Percentiles rank a stretch among this genome's conserved stretches.
Evolutionary conservation across 2,888 invertebrate species (phyloP).

Genomic region (Myopa tessellatipennis): DNA sequence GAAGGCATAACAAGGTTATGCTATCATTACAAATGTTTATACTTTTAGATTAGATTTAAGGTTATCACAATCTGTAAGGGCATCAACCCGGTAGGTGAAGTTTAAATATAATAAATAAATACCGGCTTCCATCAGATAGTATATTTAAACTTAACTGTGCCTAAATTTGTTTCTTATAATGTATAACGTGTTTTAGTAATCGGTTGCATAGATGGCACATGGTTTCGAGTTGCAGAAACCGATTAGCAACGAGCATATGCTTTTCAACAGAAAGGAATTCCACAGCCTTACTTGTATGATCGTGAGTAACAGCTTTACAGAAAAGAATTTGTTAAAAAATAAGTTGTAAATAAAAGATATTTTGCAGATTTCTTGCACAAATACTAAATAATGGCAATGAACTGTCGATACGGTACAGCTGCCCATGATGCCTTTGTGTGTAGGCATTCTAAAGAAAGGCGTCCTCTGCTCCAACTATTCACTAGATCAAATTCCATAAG

Average conservation of each 20-base stretch:
- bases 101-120: too few relatives aligned
- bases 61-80: too few relatives aligned
- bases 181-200: slow-evolving; percentile 17
- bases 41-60: too few relatives aligned
- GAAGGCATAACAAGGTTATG: too few relatives aligned
- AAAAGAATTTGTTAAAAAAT: background rate
- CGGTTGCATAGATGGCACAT: slow-evolving; percentile 35
- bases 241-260: slow-evolving; percentile 25
- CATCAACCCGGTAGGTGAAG: too few relatives aligned
- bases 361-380: slow-evolving; percentile 32
- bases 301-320: background rate
- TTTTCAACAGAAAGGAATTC: slow-evolving; percentile 36
- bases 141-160: too few relatives aligned
- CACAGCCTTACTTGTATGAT: slow-evolving; percentile 21
- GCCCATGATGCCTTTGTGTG: slow-evolving; percentile 36
- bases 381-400: slow-evolving; percentile 21
- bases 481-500: background rate
- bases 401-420: slow-evolving; percentile 33
- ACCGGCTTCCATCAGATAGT: too few relatives aligned
- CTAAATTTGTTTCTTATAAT: background rate
- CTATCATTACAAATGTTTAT: too few relatives aligned
- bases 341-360: background rate
- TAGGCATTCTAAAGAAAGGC: slow-evolving; percentile 33
- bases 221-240: slow-evolving; percentile 38
- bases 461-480: background rate